Base-by-base conservation (phyloP, 2,113 vertebrate species). In the Psittacara wagleri region DNA sequence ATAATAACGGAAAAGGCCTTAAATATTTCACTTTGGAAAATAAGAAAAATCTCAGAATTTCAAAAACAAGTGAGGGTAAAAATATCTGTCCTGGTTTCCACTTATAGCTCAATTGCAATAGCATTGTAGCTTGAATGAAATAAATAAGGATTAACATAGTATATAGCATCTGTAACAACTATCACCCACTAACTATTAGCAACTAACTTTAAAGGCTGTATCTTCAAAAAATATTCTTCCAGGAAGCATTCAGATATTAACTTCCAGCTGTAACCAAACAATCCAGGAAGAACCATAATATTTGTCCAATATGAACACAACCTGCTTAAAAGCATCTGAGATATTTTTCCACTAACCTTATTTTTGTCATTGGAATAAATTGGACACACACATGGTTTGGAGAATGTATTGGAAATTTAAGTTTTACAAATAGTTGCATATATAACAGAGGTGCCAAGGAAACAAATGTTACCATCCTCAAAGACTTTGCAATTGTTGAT, bases 401-500 rank as follows among this genome's bases (percentile, higher is more conserved):
- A 88, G 72, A 92, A 89, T 43, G 15, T 46, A 80, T 82, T 72
- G 61, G 55, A 90, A 91, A 92, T 82, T 22, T 72, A 55, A 92
- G 46, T 43, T 25, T 12, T 88, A 64, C 41, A 92, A 94, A 86
- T 78, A 86, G 59, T 74, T 64, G 43, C 25, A 63, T 49, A 70
- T 94, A 48, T 89, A 88, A 97, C 61, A 66, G 81, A 74, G 15
- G 41, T 75, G 44, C 6, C 48, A 93, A 93, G 37, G 57, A 94
- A 92, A 91, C 66, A 84, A 93, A 73, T 61, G 46, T 37, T 63
- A 49, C 11, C 48, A 6, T 73, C 49, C 90, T 78, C 66, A 52
- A 92, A 83, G 82, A 84, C 28, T 88, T 91, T 92, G 43, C 49
- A 91, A 43, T 28, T 59, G 27, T 84, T 88, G 86, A 63, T 97